Evolutionary conservation across 2,888 invertebrate species (phyloP).

Genomic region (Thysanoteuthis rhombus): DNA sequence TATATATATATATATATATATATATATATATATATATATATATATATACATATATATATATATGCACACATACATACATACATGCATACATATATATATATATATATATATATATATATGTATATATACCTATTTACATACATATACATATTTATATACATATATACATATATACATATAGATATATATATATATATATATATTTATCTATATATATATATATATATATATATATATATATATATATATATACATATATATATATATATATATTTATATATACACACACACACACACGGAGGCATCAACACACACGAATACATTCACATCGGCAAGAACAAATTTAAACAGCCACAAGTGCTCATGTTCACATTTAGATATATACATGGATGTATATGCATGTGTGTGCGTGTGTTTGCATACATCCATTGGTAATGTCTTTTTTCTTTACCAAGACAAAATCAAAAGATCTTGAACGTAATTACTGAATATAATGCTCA

Average conservation of each 20-base stretch:
- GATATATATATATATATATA: neutral
- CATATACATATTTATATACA: neutral
- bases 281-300: neutral
- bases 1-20: neutral
- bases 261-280: neutral
- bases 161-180: neutral
- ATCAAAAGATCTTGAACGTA: no score
- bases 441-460: no score
- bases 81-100: neutral
- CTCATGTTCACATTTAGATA: neutral
- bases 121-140: neutral
- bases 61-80: neutral
- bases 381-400: neutral
- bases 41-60: neutral
- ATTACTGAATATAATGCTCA: no score
- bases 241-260: neutral
- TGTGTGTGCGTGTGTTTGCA: neutral
- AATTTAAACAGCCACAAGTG: neutral
- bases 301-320: neutral
- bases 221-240: neutral
- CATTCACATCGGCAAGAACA: no score
- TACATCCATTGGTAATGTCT: neutral
- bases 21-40: neutral
- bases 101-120: neutral
- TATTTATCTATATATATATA: neutral